Percentiles rank a stretch among this genome's conserved stretches.
These are phyloP conservation scores for Heteropelma amictum DNA, from an alignment of 2,888 invertebrate genomes.

Conservation along the genomic window DNA sequence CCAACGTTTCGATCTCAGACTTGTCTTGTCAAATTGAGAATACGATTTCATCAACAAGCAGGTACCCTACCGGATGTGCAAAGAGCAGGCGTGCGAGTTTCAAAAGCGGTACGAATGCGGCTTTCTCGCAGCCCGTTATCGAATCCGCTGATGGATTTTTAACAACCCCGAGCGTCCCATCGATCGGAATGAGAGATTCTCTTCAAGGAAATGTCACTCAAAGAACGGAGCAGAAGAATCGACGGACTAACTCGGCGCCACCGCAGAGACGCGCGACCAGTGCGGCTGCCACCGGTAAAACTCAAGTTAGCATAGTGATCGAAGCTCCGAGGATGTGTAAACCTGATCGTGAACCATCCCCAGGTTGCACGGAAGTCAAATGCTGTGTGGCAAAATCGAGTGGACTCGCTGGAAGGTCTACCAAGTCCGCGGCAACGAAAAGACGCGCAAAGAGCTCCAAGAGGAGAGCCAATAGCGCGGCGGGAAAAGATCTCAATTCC, in stretches of 20 bases:
- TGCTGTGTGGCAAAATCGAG: no score
- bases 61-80: conserved; percentile 22
- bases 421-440: conserved; percentile 70
- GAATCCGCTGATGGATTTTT: conserved; percentile 11
- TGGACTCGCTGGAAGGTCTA: conserved; percentile 4
- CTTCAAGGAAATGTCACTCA: no score
- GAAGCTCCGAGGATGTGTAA: conserved; percentile 61
- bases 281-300: conserved; percentile 48
- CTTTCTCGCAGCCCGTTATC: conserved; percentile 65
- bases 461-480: conserved; percentile 63
- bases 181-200: neutral
- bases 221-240: conserved; percentile 37
- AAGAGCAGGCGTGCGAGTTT: conserved; percentile 69
- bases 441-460: conserved; percentile 70
- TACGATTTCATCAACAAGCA: conserved; percentile 6
- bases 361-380: neutral
- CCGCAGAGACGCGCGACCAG: conserved; percentile 63
- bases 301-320: conserved; percentile 70
- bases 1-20: no score
- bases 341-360: neutral
- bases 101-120: conserved; percentile 68
- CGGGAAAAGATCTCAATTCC: conserved; percentile 44
- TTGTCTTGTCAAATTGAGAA: no score
- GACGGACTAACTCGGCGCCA: conserved; percentile 71
- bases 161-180: conserved; percentile 14